Percentiles rank a stretch among this genome's conserved stretches.
These are phyloP conservation scores for Agrochola macilenta DNA, from an alignment of 2,888 invertebrate genomes.

Conservation along the genomic window DNA sequence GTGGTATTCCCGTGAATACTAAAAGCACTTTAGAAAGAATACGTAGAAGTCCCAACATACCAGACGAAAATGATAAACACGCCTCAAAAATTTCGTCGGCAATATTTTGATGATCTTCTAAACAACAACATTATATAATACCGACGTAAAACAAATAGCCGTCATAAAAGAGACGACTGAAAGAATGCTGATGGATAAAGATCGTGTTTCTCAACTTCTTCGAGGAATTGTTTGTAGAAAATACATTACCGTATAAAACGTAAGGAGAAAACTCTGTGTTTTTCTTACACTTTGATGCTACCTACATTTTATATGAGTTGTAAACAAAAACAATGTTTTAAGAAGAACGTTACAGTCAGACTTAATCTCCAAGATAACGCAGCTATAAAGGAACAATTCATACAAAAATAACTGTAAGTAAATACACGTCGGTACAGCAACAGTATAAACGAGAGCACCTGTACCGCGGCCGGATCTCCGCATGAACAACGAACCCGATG, in stretches of 20 bases:
- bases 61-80: conserved; percentile 18
- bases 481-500: conserved; percentile 67
- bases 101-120: conserved; percentile 47
- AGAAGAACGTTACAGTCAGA: conserved; percentile 30
- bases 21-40: conserved; percentile 34
- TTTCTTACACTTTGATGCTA: conserved; percentile 18
- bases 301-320: conserved; percentile 19
- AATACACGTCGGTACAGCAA: conserved; percentile 34
- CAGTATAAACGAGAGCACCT: conserved; percentile 53
- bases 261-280: conserved; percentile 37
- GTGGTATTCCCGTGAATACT: conserved; percentile 13
- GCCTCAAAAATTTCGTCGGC: conserved; percentile 23
- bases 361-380: conserved; percentile 33
- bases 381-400: conserved; percentile 36
- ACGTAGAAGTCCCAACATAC: neutral
- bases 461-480: conserved; percentile 44
- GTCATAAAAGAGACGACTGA: conserved; percentile 48
- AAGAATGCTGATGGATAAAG: conserved; percentile 52
- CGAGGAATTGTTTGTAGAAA: conserved; percentile 48
- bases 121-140: conserved; percentile 48
- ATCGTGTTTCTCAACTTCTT: conserved; percentile 46
- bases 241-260: conserved; percentile 43
- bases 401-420: conserved; percentile 48
- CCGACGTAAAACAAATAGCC: conserved; percentile 48
- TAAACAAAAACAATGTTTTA: conserved; percentile 40